Base-by-base conservation (phyloP, 2,113 vertebrate genomes). In the Ceyx cyanopectus region DNA sequence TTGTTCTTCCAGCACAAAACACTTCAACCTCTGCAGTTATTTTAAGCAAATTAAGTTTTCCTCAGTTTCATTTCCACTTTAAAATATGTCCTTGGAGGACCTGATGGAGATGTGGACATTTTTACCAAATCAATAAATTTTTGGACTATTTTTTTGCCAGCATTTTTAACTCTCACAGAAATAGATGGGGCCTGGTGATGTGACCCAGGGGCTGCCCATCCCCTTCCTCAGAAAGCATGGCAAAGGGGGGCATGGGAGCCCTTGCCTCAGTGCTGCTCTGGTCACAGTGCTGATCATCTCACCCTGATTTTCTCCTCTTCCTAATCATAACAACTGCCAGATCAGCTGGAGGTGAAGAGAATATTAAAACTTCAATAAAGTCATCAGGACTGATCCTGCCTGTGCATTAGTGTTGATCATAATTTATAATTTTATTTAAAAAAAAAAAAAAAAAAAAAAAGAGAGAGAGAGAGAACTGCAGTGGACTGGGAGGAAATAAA, bases 41-140 rank as follows among this genome's bases (percentile, higher is more conserved):
- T 96, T 96, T 79, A 81, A 92, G 95, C 93, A 95, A 93, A 92
- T 67, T 51, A 83, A 63, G 32, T 88, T 94, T 79, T 10, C 10
- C 89, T 92, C 67, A 10, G 85, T 79, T 94, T 77, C 89, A 87
- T 96, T 97, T 96, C 95, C 91, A 27, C 95, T 96, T 88, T 40
- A 72, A 96, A 95, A 72, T 9, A 2, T 7, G 80, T 70, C 96
- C 94, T 94, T 83, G 85, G 60, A 13, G 48, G n/a, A 62, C 7
- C n/a, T 53, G 84, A 70, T 70, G 61, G 66, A 70, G 94, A 85
- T 32, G 56, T 6, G 4, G 92, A 26, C 6, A 1, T 66, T 94
- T 26, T 32, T 21, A n/a, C 26, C 27, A 83, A 87, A 96, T 73
- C 84, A 70, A 86, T 77, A 54, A 57, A 34, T 56, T 19, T 81